Conservation (phyloP, 2,888 invertebrate species). For the Pollenia amentaria region DNA sequence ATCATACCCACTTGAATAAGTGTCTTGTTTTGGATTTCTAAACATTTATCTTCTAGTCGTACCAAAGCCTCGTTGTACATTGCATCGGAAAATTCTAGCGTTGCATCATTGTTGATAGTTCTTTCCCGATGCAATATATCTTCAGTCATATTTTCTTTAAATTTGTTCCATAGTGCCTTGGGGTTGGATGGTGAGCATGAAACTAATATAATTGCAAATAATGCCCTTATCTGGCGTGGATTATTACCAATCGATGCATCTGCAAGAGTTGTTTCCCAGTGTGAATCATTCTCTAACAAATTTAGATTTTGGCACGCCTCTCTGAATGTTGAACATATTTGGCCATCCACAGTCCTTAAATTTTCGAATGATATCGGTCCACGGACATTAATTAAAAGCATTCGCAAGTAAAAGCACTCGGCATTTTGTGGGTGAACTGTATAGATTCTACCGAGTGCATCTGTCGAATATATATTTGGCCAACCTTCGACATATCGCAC, state of each 20-base stretch:
- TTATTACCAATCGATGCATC: slow-evolving; percentile 17
- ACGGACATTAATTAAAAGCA: too few relatives aligned
- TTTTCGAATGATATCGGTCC: slow-evolving; percentile 37
- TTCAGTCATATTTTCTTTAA: slow-evolving; percentile 35
- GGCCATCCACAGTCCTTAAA: slow-evolving; percentile 8
- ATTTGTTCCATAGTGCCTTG: slow-evolving; percentile 10
- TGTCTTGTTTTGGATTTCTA: slow-evolving; percentile 24
- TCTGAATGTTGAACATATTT: slow-evolving; percentile 28
- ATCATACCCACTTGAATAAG: slow-evolving; percentile 20
- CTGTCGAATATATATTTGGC: background rate
- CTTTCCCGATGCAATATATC: slow-evolving; percentile 10
- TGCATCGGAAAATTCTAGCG: slow-evolving; percentile 9
- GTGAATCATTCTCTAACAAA: slow-evolving; percentile 49
- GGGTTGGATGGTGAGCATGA: slow-evolving; percentile 24
- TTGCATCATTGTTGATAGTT: background rate
- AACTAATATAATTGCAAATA: slow-evolving; percentile 54
- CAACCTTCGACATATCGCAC: slow-evolving; percentile 23
- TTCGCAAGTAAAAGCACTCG: slow-evolving; percentile 43
- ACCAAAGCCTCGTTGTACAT: slow-evolving; percentile 45
- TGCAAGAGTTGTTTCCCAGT: slow-evolving; percentile 46
- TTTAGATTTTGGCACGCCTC: slow-evolving; percentile 41
- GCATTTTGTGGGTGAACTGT: slow-evolving; percentile 57
- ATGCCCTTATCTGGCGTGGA: slow-evolving; percentile 35
- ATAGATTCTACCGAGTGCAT: background rate
- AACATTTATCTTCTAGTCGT: slow-evolving; percentile 35